Percentiles rank a stretch among this genome's conserved stretches.
phyloP scores from a whole-genome alignment of 2,113 vertebrate genomes.

The Cricetomys ansorgei region DNA sequence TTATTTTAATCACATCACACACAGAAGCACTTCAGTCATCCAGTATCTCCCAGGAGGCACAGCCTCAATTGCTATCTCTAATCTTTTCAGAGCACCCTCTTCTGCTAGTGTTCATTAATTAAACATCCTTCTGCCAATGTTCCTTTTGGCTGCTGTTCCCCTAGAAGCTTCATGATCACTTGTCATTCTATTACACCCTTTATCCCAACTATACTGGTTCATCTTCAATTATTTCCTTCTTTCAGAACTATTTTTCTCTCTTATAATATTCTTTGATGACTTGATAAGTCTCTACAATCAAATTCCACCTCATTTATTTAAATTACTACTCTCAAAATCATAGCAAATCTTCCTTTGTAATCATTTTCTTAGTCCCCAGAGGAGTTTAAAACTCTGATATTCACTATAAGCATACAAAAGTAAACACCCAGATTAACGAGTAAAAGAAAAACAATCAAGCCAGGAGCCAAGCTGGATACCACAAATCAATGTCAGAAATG shows the following conservation, averaged over 20 bases:
- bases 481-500: conserved; percentile 1
- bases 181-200: conserved; percentile 29
- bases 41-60: conserved; percentile 67
- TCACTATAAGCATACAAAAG: conserved; percentile 26
- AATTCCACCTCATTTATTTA: conserved; percentile 71
- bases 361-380: conserved; percentile 58
- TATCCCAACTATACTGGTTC: neutral
- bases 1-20: conserved; percentile 80
- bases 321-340: conserved; percentile 64
- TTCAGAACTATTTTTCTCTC: conserved; percentile 61
- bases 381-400: neutral
- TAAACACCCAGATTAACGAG: neutral
- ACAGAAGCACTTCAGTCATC: conserved; percentile 71
- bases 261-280: conserved; percentile 68
- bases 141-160: conserved; percentile 39
- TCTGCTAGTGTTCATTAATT: conserved; percentile 72
- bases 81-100: conserved; percentile 73
- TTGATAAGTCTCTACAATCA: conserved; percentile 73
- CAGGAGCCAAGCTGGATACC: neutral
- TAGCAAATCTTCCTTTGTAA: conserved; percentile 36
- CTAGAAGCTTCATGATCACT: neutral
- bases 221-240: conserved; percentile 53
- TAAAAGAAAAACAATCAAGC: conserved; percentile 39
- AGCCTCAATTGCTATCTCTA: conserved; percentile 72
- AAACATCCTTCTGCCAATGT: conserved; percentile 44